Evolutionary conservation across 2,113 vertebrate genomes (phyloP).

Genomic region (Loxodonta africana): DNA sequence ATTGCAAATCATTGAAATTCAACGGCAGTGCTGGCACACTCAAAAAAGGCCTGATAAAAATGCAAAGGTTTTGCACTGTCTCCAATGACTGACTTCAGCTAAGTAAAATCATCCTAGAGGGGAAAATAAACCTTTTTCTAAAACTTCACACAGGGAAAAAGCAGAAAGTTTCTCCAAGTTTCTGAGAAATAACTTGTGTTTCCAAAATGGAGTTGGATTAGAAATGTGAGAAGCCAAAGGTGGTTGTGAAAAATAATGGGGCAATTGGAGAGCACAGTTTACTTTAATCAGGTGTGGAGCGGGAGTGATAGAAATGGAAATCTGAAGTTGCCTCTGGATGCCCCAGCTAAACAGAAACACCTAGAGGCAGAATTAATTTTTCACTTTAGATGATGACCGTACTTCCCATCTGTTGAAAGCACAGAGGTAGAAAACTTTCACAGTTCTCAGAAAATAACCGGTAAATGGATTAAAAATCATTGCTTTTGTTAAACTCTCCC

Average conservation of each 20-base stretch:
- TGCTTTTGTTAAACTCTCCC: neutral
- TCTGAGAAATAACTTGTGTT: conserved; percentile 56
- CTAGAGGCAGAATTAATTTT: conserved; percentile 73
- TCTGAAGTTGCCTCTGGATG: neutral
- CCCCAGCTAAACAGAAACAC: conserved; percentile 41
- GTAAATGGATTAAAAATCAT: conserved; percentile 47
- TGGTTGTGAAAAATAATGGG: conserved; percentile 54
- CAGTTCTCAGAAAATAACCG: conserved; percentile 59
- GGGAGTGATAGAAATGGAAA: conserved; percentile 68
- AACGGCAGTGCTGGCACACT: neutral
- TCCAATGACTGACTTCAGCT: conserved; percentile 72
- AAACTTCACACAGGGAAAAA: conserved; percentile 72
- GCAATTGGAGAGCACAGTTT: conserved; percentile 9
- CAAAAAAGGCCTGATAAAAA: conserved; percentile 65
- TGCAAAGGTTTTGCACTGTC: conserved; percentile 57
- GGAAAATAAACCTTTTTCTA: conserved; percentile 70
- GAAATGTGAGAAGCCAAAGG: conserved; percentile 50
- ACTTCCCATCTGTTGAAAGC: conserved; percentile 51
- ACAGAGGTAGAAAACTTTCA: conserved; percentile 48
- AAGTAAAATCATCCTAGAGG: conserved; percentile 71
- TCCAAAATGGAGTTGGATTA: conserved; percentile 64
- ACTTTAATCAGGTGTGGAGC: neutral
- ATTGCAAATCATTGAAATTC: conserved; percentile 74
- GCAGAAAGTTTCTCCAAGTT: conserved; percentile 58
- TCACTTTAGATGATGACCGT: neutral